These are phyloP conservation scores for Andrena fulva DNA, from an alignment of 2,888 invertebrate species.

Conservation along the genomic window DNA sequence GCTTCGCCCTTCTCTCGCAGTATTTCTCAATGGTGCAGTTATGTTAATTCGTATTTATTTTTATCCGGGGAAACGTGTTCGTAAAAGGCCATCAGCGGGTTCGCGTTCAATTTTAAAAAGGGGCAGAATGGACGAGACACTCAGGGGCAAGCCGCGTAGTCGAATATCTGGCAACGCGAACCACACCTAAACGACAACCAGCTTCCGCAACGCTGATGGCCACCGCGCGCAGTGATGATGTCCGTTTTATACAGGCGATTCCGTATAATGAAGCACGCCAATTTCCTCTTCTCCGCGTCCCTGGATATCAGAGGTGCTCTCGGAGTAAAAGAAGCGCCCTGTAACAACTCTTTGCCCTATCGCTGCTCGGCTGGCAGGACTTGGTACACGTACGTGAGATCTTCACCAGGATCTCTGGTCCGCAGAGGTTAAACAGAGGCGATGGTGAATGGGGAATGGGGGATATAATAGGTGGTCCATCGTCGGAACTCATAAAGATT, in stretches of 20 bases:
- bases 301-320: conserved; percentile 5
- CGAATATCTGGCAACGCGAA: conserved; percentile 47
- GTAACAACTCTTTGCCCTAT: conserved; percentile 21
- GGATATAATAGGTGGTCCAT: conserved; percentile 41
- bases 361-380: conserved; percentile 6
- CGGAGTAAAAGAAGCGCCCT: conserved; percentile 2
- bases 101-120: conserved; percentile 70
- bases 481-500: conserved; percentile 53
- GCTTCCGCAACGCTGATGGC: conserved; percentile 45
- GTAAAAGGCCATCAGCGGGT: conserved; percentile 21
- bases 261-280: conserved; percentile 60
- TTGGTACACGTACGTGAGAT: conserved; percentile 18
- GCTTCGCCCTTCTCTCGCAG: neutral
- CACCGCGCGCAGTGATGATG: conserved; percentile 55
- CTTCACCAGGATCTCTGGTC: conserved; percentile 1
- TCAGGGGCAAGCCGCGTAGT: conserved; percentile 12
- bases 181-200: conserved; percentile 30
- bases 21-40: conserved; percentile 12
- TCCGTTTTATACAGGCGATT: conserved; percentile 70
- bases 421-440: conserved; percentile 7
- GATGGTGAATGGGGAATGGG: conserved; percentile 47
- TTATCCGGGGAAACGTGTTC: neutral
- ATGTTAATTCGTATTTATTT: conserved; percentile 48
- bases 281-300: conserved; percentile 42
- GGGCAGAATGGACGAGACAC: conserved; percentile 21